Evolutionary conservation across 2,113 vertebrate genomes (phyloP).

Genomic region (Notothenia rossii): DNA sequence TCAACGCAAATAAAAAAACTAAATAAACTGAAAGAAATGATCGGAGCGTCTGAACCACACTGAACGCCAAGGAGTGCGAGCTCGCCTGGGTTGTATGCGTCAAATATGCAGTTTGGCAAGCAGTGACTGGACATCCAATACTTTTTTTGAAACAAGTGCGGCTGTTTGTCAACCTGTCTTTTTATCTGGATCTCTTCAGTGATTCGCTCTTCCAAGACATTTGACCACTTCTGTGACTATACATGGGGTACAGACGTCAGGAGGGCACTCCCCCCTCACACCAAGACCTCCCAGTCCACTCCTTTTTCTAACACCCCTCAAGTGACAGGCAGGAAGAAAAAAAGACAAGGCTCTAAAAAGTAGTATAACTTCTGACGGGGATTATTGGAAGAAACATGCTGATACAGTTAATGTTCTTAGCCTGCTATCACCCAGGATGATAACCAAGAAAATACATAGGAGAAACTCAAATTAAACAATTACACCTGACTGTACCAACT

Average conservation of each 20-base stretch:
- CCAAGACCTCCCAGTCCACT: constrained; percentile 67
- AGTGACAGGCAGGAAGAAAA: constrained; percentile 44
- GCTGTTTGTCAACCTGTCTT: constrained; percentile 78
- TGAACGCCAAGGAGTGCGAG: constrained; percentile 87
- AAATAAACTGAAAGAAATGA: constrained; percentile 57
- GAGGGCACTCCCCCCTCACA: constrained; percentile 54
- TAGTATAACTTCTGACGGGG: constrained; percentile 15
- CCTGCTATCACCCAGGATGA: constrained; percentile 20
- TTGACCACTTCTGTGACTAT: constrained; percentile 88
- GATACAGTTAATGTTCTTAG: background rate
- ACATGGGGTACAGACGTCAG: constrained; percentile 85
- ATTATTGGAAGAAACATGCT: constrained; percentile 28
- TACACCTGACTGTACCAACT: background rate
- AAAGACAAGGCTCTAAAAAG: constrained; percentile 29
- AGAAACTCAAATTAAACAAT: background rate
- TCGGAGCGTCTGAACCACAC: constrained; percentile 79
- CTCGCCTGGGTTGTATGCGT: constrained; percentile 79
- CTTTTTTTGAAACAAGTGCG: constrained; percentile 89
- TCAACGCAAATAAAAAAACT: constrained; percentile 48
- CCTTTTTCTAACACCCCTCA: constrained; percentile 80
- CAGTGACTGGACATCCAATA: constrained; percentile 89
- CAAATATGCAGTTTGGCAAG: constrained; percentile 91
- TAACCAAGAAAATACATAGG: background rate
- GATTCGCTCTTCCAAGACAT: constrained; percentile 89
- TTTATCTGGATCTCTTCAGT: constrained; percentile 81